phyloP scores from a whole-genome alignment of 2,113 vertebrate species.

The Istiophorus platypterus region DNA sequence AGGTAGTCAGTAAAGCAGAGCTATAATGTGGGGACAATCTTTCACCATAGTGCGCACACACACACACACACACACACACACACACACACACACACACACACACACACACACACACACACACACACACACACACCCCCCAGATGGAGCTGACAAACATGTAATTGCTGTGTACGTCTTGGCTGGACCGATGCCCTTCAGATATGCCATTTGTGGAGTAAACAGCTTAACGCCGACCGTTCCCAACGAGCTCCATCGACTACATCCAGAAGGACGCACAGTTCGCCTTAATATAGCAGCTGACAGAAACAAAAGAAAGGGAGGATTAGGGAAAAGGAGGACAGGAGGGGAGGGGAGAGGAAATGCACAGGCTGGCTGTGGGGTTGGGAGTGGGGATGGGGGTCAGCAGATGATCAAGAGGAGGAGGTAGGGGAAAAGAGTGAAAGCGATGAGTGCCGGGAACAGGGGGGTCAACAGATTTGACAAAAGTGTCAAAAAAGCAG shows the following conservation, averaged over 20 bases:
- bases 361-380: too few species aligned
- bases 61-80: constrained; percentile 41
- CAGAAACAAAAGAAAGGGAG: constrained; percentile 62
- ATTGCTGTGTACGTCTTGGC: constrained; percentile 36
- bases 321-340: constrained; percentile 31
- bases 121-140: constrained; percentile 39
- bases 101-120: constrained; percentile 38
- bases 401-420: constrained; percentile 3
- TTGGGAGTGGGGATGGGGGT: neutral
- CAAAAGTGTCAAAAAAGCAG: too few species aligned
- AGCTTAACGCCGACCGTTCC: constrained; percentile 44
- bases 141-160: constrained; percentile 48
- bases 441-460: constrained; percentile 10
- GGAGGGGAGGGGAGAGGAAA: constrained; percentile 27
- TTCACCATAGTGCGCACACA: neutral
- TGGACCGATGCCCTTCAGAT: constrained; percentile 31
- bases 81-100: constrained; percentile 33
- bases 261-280: constrained; percentile 9
- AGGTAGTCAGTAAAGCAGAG: constrained; percentile 53
- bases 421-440: neutral
- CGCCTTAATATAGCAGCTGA: constrained; percentile 30
- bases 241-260: constrained; percentile 20
- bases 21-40: constrained; percentile 38
- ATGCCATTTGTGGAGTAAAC: constrained; percentile 55
- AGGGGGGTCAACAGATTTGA: neutral